Evolutionary conservation across 1,140 invertebrate species (phyloP), one percentile per base, ranked within the genome.

Genomic region (Armadillidium nasatum): DNA sequence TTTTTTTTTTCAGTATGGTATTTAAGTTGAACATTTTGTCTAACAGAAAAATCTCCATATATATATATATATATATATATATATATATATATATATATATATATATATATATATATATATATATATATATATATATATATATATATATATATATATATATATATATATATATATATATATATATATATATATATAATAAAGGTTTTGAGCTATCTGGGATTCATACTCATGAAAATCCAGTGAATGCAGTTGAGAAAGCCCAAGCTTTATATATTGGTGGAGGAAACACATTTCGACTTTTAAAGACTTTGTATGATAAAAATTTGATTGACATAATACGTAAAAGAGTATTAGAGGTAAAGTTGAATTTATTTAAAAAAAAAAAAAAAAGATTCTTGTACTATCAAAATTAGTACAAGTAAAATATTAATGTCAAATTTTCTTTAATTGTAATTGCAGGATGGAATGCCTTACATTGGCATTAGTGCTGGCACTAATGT

Each of bases 401-500:
- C n/a, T n/a, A n/a, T n/a, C n/a, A n/a, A n/a, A n/a, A 50, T 50
- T 50, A 50, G 46, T 50, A 70, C 7, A 70, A 11, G 23, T 70
- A 33, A 7, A 70, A 11, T 77, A 10, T 78, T 70, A 74, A 70
- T 19, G n/a, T n/a, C n/a, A n/a, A n/a, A n/a, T n/a, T n/a, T n/a
- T n/a, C n/a, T n/a, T n/a, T n/a, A n/a, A n/a, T n/a, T n/a, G n/a
- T 70, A 9, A 70, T 73, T 66, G 33, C 71, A 87, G 83, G 87
- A 90, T 77, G 89, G 89, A 19, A 82, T 92, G 22, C 88, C 91
- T 33, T 94, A 93, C 81, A 90, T 94, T 69, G 92, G 92, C 66
- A 89, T 89, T 75, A 93, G 91, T 87, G 93, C 93, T 73, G 92
- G 93, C 70, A 92, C 91, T 33, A 94, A 94, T 87, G 90, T 94